phyloP scores from a whole-genome alignment of 2,113 vertebrate genomes.

The Agapornis roseicollis region DNA sequence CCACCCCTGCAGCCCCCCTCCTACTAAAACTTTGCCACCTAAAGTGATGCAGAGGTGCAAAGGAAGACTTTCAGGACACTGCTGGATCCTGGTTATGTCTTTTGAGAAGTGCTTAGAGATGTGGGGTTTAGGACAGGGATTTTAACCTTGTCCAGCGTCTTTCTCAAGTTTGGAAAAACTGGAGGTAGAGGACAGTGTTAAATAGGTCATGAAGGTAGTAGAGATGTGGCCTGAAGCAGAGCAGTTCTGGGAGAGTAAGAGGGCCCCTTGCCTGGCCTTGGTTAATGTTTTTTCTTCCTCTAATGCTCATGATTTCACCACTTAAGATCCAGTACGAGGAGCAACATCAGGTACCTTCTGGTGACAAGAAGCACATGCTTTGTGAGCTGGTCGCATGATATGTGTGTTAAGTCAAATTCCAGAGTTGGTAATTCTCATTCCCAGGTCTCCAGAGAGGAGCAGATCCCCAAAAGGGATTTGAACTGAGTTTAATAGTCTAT shows the following conservation, averaged over 20 bases:
- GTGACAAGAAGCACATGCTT: neutral
- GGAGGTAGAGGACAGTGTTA: neutral
- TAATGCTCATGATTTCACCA: neutral
- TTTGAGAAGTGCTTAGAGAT: neutral
- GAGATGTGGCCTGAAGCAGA: neutral
- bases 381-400: neutral
- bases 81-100: neutral
- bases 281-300: neutral
- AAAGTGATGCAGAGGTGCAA: rapidly evolving
- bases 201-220: neutral
- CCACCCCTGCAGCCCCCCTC: neutral
- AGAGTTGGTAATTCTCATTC: neutral
- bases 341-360: neutral
- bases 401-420: neutral
- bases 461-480: neutral
- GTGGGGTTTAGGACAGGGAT: neutral
- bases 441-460: neutral
- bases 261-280: neutral
- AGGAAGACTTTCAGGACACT: neutral
- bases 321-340: neutral
- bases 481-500: neutral
- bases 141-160: neutral
- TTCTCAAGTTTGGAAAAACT: neutral
- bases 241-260: neutral
- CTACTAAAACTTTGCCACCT: neutral